Evolutionary conservation across 2,113 vertebrate species (phyloP).

Genomic region (Cyphomyrus plagiostoma): DNA sequence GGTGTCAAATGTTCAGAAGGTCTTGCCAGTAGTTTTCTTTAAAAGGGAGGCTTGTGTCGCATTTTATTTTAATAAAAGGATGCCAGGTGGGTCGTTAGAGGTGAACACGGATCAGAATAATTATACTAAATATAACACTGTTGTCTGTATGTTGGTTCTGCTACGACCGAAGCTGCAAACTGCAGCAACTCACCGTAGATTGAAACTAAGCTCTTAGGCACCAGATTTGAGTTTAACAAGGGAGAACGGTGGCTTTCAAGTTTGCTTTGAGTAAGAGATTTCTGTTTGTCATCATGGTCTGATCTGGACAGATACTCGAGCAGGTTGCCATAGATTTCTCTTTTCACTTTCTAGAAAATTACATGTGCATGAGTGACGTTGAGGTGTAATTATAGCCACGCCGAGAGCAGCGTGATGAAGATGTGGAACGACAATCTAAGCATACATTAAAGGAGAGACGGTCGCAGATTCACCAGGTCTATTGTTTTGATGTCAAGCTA

Average conservation of each 20-base stretch:
- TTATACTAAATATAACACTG: neutral
- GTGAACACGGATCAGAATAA: neutral
- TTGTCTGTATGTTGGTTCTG: neutral
- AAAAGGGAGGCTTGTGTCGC: neutral
- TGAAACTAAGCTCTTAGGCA: neutral
- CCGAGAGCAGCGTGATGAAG: neutral
- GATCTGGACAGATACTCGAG: neutral
- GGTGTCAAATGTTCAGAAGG: conserved; percentile 47
- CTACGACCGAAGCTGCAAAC: neutral
- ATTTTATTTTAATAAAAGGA: neutral
- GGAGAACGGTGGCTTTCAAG: conserved; percentile 21
- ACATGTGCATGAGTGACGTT: neutral
- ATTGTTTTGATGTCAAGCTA: neutral
- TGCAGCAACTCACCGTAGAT: neutral
- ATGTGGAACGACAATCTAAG: neutral
- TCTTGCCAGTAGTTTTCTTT: conserved; percentile 16
- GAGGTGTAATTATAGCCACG: neutral
- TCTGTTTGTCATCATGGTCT: neutral
- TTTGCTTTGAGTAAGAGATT: neutral
- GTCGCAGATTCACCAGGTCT: neutral
- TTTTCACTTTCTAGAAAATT: neutral
- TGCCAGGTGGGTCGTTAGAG: neutral
- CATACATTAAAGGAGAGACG: neutral
- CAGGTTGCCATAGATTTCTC: neutral
- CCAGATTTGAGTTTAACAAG: neutral